Conservation (phyloP, 2,113 vertebrate species). For the Sitta europaea region DNA sequence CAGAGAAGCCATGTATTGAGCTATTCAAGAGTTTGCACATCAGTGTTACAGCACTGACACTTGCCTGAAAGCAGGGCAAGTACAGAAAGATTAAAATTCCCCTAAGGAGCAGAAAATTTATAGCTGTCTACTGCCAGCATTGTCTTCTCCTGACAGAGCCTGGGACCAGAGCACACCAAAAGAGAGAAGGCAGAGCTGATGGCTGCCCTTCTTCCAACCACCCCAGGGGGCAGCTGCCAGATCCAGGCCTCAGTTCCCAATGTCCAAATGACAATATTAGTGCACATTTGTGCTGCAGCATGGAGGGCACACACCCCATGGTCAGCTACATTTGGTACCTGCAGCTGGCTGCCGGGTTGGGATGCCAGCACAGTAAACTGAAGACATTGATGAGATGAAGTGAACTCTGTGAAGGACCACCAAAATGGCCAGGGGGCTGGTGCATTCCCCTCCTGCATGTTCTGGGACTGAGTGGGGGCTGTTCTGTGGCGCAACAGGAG, state of each 20-base stretch:
- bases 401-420: neutral
- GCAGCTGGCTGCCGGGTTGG: neutral
- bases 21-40: neutral
- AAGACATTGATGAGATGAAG: neutral
- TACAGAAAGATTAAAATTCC: neutral
- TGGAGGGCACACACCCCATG: rapidly evolving
- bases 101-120: neutral
- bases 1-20: rapidly evolving
- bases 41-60: neutral
- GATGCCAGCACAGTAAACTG: neutral
- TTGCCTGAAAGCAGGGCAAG: neutral
- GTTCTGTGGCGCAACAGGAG: neutral
- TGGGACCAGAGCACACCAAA: neutral
- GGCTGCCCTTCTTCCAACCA: neutral
- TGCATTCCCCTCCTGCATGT: neutral
- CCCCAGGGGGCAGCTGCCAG: neutral
- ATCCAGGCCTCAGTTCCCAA: neutral
- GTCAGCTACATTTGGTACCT: neutral
- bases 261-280: neutral
- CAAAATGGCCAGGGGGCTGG: neutral
- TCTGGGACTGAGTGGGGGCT: neutral
- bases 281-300: neutral
- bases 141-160: neutral
- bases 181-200: neutral
- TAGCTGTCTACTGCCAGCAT: neutral